Percentiles rank a stretch among this genome's conserved stretches.
phyloP scores from a whole-genome alignment of 2,888 invertebrate genomes.

The Eudasyphora cyanicolor region DNA sequence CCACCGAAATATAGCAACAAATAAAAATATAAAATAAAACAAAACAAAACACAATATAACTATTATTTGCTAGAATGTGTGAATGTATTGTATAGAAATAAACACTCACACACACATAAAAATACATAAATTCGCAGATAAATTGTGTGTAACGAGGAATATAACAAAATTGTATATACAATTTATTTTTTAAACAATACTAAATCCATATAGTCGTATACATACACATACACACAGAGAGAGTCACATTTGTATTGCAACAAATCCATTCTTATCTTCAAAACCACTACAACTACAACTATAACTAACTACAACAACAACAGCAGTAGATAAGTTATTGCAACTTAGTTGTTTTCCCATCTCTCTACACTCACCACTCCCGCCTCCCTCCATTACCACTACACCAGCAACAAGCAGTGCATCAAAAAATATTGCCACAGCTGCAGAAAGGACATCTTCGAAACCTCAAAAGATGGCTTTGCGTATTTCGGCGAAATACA shows the following conservation, averaged over 20 bases:
- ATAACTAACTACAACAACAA: background rate
- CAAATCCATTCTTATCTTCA: background rate
- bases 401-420: background rate
- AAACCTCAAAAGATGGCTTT: constrained; percentile 75
- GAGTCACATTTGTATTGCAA: background rate
- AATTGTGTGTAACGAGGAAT: constrained; percentile 38
- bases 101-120: constrained; percentile 20
- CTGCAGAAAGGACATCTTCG: constrained; percentile 23
- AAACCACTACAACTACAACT: background rate
- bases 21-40: background rate
- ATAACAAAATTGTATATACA: constrained; percentile 35
- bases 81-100: constrained; percentile 29
- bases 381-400: background rate
- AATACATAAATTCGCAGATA: too few species aligned
- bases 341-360: background rate
- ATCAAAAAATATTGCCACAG: too few species aligned
- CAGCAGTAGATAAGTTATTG: background rate
- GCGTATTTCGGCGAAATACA: constrained; percentile 78
- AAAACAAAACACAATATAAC: constrained; percentile 7
- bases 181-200: background rate
- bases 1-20: constrained; percentile 59
- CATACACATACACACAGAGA: background rate
- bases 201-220: background rate
- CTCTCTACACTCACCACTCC: background rate
- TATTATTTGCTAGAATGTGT: constrained; percentile 14